phyloP scores from a whole-genome alignment of 1,140 invertebrate genomes.

The Euwallacea fornicatus region DNA sequence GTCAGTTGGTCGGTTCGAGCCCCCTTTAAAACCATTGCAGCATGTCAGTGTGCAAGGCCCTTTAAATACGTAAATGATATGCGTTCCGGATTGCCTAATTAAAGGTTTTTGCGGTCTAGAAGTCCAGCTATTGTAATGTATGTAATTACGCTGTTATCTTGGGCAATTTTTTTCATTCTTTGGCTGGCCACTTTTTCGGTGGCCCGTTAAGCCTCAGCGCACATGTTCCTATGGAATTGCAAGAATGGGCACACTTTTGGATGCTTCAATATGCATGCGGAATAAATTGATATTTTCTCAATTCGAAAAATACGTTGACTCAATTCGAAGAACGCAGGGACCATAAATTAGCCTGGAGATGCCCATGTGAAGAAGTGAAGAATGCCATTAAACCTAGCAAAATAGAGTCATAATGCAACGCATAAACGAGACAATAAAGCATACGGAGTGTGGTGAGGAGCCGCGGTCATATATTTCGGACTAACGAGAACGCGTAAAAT shows the following conservation, averaged over 20 bases:
- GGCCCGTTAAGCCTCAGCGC: slow-evolving; percentile 17
- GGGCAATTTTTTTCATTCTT: slow-evolving; percentile 24
- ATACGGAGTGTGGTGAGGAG: not conserved
- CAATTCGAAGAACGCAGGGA: too few relatives aligned
- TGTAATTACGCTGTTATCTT: slow-evolving; percentile 32
- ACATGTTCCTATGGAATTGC: slow-evolving; percentile 18
- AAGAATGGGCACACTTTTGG: not conserved
- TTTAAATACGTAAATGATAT: slow-evolving; percentile 37
- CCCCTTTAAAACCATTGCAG: slow-evolving; percentile 29
- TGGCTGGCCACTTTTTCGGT: slow-evolving; percentile 24
- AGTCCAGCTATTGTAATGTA: slow-evolving; percentile 29
- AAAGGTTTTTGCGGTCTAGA: slow-evolving; percentile 36
- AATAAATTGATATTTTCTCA: too few relatives aligned
- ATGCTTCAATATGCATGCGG: too few relatives aligned
- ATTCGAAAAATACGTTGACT: too few relatives aligned
- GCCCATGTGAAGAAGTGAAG: not conserved
- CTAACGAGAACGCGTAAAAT: slow-evolving; percentile 30
- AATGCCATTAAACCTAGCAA: slow-evolving; percentile 1
- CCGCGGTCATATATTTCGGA: slow-evolving; percentile 11
- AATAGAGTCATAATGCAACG: not conserved
- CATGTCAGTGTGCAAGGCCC: slow-evolving; percentile 31
- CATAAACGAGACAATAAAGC: slow-evolving; percentile 5
- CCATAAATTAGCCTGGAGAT: too few relatives aligned
- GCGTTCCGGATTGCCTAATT: slow-evolving; percentile 35
- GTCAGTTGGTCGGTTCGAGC: slow-evolving; percentile 24